A percentile compares a stretch with the other conserved stretches of the same genome.
Conservation (phyloP, 2,113 vertebrate genomes). For the Amblyopsis rosae region DNA sequence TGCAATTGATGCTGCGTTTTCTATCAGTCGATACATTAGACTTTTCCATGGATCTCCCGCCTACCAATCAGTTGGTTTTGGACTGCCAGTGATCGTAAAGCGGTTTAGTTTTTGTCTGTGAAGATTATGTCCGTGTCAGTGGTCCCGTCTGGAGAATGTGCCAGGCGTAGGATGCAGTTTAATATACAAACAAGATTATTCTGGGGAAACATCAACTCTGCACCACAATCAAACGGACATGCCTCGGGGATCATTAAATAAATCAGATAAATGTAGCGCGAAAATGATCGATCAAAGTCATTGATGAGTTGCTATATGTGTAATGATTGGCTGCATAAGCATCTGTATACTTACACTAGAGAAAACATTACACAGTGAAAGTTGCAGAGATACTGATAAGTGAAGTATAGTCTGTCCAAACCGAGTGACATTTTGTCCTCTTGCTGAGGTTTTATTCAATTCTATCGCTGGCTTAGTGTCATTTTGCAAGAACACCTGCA, state of each 20-base stretch:
- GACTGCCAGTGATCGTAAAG: conserved; percentile 19
- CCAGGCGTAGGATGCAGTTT: conserved; percentile 6
- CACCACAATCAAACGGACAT: conserved; percentile 67
- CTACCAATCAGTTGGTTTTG: not conserved
- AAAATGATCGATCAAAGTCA: conserved; percentile 80
- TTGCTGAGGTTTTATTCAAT: not conserved
- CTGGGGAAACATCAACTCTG: conserved; percentile 34
- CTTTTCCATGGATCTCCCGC: not conserved
- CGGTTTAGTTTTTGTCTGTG: not conserved
- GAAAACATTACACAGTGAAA: conserved; percentile 57
- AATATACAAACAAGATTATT: conserved; percentile 18
- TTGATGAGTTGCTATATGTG: conserved; percentile 77
- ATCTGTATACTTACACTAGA: conserved; percentile 60
- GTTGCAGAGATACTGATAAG: conserved; percentile 40
- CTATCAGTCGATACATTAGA: not conserved
- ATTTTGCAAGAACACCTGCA: conserved; percentile 13
- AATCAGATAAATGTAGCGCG: conserved; percentile 75
- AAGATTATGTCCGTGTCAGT: not conserved
- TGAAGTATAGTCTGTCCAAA: conserved; percentile 8
- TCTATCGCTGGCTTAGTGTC: not conserved
- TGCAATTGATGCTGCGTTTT: conserved; percentile 2
- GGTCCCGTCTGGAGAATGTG: conserved; percentile 8
- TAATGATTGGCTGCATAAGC: conserved; percentile 67
- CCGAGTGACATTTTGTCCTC: conserved; percentile 7
- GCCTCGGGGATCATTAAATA: conserved; percentile 76